These are phyloP conservation scores for Melanotaenia parkinsoni DNA, from an alignment of 2,797 vertebrate species.

Conservation along the genomic window DNA sequence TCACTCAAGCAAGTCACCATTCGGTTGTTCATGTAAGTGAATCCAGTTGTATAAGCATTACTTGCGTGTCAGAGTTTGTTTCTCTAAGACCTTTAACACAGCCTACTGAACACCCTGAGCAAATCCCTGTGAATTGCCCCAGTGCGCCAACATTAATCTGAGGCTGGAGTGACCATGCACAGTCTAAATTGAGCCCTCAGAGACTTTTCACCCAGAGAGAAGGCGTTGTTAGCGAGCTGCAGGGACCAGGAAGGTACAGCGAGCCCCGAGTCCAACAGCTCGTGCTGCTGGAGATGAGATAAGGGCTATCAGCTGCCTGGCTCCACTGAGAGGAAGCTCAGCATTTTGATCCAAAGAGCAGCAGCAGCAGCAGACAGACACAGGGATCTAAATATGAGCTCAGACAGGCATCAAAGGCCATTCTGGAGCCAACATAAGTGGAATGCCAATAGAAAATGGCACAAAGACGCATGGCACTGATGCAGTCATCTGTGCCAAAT, in stretches of 20 bases:
- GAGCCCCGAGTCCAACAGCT: slow-evolving; percentile 64
- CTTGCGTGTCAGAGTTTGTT: slow-evolving; percentile 79
- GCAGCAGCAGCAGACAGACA: slow-evolving; percentile 43
- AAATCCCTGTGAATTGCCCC: slow-evolving; percentile 81
- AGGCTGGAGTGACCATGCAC: slow-evolving; percentile 74
- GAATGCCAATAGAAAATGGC: slow-evolving; percentile 64
- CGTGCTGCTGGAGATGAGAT: slow-evolving; percentile 78
- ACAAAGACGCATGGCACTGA: slow-evolving; percentile 58
- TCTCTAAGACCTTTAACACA: slow-evolving; percentile 80
- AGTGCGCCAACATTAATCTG: slow-evolving; percentile 77
- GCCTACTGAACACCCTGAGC: slow-evolving; percentile 77
- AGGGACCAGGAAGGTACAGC: slow-evolving; percentile 63
- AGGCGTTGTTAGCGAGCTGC: slow-evolving; percentile 76
- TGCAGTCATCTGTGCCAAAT: slow-evolving; percentile 54
- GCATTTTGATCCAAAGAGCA: slow-evolving; percentile 68
- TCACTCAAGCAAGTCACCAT: slow-evolving; percentile 62
- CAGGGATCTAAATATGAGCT: slow-evolving; percentile 57
- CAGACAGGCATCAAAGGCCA: slow-evolving; percentile 59
- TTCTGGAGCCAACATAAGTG: slow-evolving; percentile 54
- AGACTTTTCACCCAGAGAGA: slow-evolving; percentile 81
- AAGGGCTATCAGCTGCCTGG: slow-evolving; percentile 76
- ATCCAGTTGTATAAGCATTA: slow-evolving; percentile 79
- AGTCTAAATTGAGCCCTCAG: slow-evolving; percentile 86
- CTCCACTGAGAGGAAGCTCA: slow-evolving; percentile 71
- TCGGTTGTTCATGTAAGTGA: slow-evolving; percentile 71